Base-by-base conservation (phyloP, 2,888 invertebrate genomes). In the Rotaria socialis region DNA sequence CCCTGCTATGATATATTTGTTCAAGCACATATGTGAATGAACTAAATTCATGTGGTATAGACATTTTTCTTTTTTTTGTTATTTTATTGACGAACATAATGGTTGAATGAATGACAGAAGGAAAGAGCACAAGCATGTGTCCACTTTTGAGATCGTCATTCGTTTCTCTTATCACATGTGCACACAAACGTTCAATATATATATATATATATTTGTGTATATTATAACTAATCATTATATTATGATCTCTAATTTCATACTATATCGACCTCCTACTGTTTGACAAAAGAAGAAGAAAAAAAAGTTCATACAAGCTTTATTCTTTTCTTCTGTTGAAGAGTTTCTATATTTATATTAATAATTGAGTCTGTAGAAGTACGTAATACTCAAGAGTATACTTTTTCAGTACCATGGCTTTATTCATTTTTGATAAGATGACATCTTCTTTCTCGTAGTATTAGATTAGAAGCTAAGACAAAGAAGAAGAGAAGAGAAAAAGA, bases 101-200 rank as follows among this genome's bases (percentile, higher is more conserved):
- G 67, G 67, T 67, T 41, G 27, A 67, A 67, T 67, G 35, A 67
- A 67, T 67, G 67, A 41, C 67, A 67, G 67, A 67, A 67, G 67
- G 67, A 67, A 67, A 67, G 67, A 35, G 35, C 67, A 41, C 35
- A 67, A 67, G 67, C 35, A 67, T 67, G 67, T 67, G 67, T 67
- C 67, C 67, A 67, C 35, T 67, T 67, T 67, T 19, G 19, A 41
- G 35, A 67, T 67, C 67, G 19, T 35, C 35, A 67, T 27, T 35
- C 35, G 24, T 67, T 8, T 67, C 67, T 35, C 67, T 67, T 35
- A 41, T 67, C 67, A 35, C 67, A 35, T 67, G 27, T 35, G 27
- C 67, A 19, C 19, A 7, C 14, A 16, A 35, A 19, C 35, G 35
- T 14, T 19, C 0, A 35, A 4, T 19, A 19, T 3, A 8, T 35